A percentile compares a stretch with the other conserved stretches of the same genome.
phyloP scores from a whole-genome alignment of 2,888 invertebrate species.

The Clepsis dumicolana region DNA sequence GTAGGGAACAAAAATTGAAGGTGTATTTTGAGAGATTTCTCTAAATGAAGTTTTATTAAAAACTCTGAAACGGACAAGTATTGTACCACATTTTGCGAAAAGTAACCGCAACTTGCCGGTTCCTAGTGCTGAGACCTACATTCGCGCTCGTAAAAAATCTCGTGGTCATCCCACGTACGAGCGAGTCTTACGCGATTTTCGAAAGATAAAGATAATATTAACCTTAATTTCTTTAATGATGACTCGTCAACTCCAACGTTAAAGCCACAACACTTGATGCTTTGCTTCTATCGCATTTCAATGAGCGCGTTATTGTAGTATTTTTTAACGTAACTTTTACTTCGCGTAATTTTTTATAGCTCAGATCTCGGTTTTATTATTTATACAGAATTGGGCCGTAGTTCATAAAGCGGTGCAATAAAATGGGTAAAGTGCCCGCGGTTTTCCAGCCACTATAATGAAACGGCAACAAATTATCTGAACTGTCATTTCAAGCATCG shows the following conservation, averaged over 20 bases:
- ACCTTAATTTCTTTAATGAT: constrained; percentile 33
- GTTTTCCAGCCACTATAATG: not conserved
- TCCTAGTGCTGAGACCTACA: constrained; percentile 15
- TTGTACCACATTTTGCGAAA: constrained; percentile 3
- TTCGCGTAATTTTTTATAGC: constrained; percentile 9
- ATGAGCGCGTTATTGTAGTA: not conserved
- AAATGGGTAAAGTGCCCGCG: constrained; percentile 2
- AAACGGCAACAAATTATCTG: not conserved
- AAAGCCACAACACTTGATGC: not conserved
- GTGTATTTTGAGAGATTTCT: no score
- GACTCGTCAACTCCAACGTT: constrained; percentile 30
- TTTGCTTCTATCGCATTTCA: constrained; percentile 1
- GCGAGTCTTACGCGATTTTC: constrained; percentile 11
- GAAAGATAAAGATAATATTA: constrained; percentile 26
- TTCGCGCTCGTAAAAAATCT: constrained; percentile 28
- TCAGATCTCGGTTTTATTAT: constrained; percentile 11
- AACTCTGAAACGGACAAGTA: no score
- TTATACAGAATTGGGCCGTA: not conserved
- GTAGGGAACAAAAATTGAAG: no score
- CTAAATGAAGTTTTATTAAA: no score
- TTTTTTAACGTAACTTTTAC: not conserved
- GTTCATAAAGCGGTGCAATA: constrained; percentile 2
- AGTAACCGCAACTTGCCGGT: constrained; percentile 14
- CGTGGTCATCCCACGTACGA: constrained; percentile 32
- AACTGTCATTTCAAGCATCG: not conserved